A percentile compares a stretch with the other conserved stretches of the same genome.
phyloP scores from a whole-genome alignment of 2,113 vertebrate species.

The Tor tambroides region DNA sequence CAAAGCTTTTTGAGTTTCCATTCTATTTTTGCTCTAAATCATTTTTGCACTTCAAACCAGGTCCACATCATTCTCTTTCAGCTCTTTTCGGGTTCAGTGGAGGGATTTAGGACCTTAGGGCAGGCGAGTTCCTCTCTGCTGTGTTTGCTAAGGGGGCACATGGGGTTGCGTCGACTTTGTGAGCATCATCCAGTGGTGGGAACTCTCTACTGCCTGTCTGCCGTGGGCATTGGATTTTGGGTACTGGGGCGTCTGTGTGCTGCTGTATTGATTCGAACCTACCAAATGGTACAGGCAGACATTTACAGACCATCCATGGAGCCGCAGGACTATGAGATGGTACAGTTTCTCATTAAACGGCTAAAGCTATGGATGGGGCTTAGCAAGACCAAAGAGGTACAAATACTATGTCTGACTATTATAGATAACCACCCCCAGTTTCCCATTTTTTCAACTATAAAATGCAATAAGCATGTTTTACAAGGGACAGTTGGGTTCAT shows the following conservation, averaged over 20 bases:
- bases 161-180: constrained; percentile 64
- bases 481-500: too few species aligned
- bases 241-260: constrained; percentile 70
- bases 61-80: constrained; percentile 48
- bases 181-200: constrained; percentile 69
- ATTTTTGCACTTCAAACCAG: background rate
- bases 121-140: constrained; percentile 57
- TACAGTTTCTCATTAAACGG: constrained; percentile 82
- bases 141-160: constrained; percentile 29
- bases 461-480: too few species aligned
- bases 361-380: constrained; percentile 82
- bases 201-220: constrained; percentile 66
- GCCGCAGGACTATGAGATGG: constrained; percentile 82
- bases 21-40: background rate
- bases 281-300: constrained; percentile 67
- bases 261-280: constrained; percentile 68
- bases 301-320: constrained; percentile 69
- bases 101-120: constrained; percentile 66
- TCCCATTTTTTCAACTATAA: too few species aligned
- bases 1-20: background rate
- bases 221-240: constrained; percentile 66
- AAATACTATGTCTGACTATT: background rate
- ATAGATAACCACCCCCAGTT: background rate
- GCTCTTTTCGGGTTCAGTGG: constrained; percentile 74
- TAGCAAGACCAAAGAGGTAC: constrained; percentile 80